These are phyloP conservation scores for Lycia hirtaria DNA, from an alignment of 2,888 invertebrate genomes.

Conservation along the genomic window DNA sequence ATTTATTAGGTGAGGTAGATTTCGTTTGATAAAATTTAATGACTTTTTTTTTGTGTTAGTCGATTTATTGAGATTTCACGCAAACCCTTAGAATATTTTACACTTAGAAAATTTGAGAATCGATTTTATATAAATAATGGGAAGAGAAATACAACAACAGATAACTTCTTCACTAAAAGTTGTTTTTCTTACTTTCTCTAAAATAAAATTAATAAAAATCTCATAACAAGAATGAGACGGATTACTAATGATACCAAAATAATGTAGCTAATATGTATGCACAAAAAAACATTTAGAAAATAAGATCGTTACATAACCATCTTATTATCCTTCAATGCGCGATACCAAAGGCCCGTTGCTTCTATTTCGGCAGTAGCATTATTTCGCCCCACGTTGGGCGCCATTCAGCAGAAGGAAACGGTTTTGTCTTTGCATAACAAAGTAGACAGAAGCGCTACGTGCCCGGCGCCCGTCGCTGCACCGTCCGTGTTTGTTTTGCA, in stretches of 20 bases:
- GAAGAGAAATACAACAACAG: too few species aligned
- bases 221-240: too few species aligned
- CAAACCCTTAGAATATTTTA: too few species aligned
- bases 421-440: constrained; percentile 16
- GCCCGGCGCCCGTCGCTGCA: too few species aligned
- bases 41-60: too few species aligned
- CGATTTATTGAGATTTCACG: too few species aligned
- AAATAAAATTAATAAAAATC: background rate
- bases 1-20: background rate
- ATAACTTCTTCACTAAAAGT: too few species aligned
- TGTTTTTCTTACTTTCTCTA: background rate
- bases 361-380: constrained; percentile 3
- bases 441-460: constrained; percentile 15
- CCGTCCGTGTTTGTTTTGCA: constrained; percentile 7
- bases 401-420: constrained; percentile 9
- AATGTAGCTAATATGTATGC: too few species aligned
- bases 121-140: too few species aligned
- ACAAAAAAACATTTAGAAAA: background rate
- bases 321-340: background rate
- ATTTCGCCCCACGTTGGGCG: constrained; percentile 19
- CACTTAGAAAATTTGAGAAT: too few species aligned
- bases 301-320: background rate
- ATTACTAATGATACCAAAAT: too few species aligned
- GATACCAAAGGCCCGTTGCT: background rate
- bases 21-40: background rate